Evolutionary conservation across 1,140 invertebrate species (phyloP), one percentile per base, ranked within the genome.

Genomic region (Ooceraea biroi): DNA sequence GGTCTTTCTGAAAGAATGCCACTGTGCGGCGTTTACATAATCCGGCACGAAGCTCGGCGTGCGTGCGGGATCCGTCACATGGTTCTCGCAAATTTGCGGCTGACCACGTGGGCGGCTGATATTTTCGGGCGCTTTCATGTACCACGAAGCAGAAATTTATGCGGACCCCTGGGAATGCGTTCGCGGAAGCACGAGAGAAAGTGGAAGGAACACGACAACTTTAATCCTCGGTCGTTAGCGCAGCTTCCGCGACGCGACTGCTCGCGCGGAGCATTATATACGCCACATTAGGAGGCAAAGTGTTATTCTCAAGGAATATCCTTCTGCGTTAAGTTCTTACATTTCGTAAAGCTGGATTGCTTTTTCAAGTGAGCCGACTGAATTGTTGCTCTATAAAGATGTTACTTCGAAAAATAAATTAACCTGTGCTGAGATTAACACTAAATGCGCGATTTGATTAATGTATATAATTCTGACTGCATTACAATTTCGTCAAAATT

Each of bases 51-150:
- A 77, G 69, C 72, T 80, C 77, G 22, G 52, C 55, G 65, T 86
- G 55, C 55, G 55, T 77, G 30, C 41, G 78, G 27, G 48, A 82
- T 80, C 73, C 87, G 52, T 88, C 84, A 88, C 57, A 69, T 61
- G 55, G 84, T 48, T 88, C 83, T 83, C 55, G 72, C 74, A 72
- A 89, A 89, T 71, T 88, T 88, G 78, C 87, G 88, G 66, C 57
- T 71, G 84, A 80, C 87, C 85, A 74, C 84, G 88, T 89, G 84
- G 88, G 84, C 84, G 84, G 87, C 66, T 58, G 86, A 90, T 92
- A 92, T 91, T 92, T 92, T 92, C 76, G 87, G 90, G 80, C 72
- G 86, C 90, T 91, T 92, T 91, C 89, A 91, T 90, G 87, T 91
- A 91, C 88, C 90, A 77, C 89, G 78, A 63, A 88, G 86, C 85